Conservation (phyloP, 92 coral and sea anemone genomes). For the Metridium senile region DNA sequence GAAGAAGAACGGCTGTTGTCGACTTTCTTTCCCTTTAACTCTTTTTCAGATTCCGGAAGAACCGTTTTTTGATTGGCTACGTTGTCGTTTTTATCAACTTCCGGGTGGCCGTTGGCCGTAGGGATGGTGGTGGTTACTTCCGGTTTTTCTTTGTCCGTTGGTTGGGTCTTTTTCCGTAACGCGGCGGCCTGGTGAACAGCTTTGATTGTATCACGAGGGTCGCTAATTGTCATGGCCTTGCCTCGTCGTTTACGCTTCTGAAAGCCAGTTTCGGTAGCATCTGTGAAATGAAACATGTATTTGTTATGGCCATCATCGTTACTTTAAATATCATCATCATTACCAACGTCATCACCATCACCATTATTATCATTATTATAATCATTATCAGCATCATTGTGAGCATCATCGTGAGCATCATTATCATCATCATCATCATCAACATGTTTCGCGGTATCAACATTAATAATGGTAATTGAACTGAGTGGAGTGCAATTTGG, state of each 20-base stretch:
- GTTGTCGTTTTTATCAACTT: conserved; percentile 7
- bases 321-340: too few species aligned
- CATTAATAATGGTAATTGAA: too few species aligned
- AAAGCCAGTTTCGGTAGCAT: conserved; percentile 17
- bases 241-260: conserved; percentile 39
- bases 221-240: conserved; percentile 20
- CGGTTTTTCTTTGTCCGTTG: background rate
- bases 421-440: too few species aligned
- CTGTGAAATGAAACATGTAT: too few species aligned
- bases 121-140: background rate
- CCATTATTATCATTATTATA: too few species aligned
- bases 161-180: conserved; percentile 23
- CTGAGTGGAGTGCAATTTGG: too few species aligned
- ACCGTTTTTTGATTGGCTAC: background rate
- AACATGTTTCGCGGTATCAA: too few species aligned
- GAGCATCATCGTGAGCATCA: too few species aligned
- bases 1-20: conserved; percentile 34
- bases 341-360: too few species aligned
- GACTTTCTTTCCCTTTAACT: background rate
- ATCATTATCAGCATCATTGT: too few species aligned
- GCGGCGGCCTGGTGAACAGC: conserved; percentile 41
- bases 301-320: too few species aligned
- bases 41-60: background rate
- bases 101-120: conserved; percentile 6
- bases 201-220: conserved; percentile 21